Evolutionary conservation across 2,113 vertebrate genomes (phyloP).

Genomic region (Oncorhynchus mykiss): DNA sequence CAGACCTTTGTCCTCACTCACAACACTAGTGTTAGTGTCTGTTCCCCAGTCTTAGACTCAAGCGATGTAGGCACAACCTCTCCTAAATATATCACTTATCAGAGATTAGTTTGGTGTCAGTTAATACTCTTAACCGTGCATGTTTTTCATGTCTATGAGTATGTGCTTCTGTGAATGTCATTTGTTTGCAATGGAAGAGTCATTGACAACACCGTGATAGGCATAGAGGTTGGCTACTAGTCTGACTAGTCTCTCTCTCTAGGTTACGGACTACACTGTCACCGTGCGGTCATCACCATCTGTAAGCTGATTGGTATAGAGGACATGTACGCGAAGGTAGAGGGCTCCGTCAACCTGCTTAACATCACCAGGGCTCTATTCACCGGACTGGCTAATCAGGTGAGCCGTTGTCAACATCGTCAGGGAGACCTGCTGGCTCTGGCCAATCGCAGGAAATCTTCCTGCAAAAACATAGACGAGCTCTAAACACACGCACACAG

Average conservation of each 20-base stretch:
- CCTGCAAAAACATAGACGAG: background rate
- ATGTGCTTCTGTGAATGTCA: no score
- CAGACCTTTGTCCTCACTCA: background rate
- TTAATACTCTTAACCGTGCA: no score
- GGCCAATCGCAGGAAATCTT: no score
- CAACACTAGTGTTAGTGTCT: background rate
- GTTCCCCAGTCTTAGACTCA: no score
- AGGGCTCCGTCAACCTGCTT: slow-evolving; percentile 85
- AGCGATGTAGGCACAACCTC: no score
- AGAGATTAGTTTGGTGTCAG: no score
- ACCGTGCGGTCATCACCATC: slow-evolving; percentile 90
- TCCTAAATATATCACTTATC: no score
- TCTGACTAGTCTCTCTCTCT: background rate
- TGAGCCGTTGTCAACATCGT: slow-evolving; percentile 44
- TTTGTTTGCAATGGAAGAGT: slow-evolving; percentile 10
- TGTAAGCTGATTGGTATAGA: slow-evolving; percentile 90
- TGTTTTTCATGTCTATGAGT: no score
- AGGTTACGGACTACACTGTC: slow-evolving; percentile 93
- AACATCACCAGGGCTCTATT: slow-evolving; percentile 90
- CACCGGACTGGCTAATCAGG: slow-evolving; percentile 82
- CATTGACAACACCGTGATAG: no score
- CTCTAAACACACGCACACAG: background rate
- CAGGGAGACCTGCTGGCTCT: no score
- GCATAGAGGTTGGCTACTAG: background rate
- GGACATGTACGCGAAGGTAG: slow-evolving; percentile 91